Conservation (phyloP, 37 sponge, comb jelly and placozoan species). For the Theonella swinhoei region DNA sequence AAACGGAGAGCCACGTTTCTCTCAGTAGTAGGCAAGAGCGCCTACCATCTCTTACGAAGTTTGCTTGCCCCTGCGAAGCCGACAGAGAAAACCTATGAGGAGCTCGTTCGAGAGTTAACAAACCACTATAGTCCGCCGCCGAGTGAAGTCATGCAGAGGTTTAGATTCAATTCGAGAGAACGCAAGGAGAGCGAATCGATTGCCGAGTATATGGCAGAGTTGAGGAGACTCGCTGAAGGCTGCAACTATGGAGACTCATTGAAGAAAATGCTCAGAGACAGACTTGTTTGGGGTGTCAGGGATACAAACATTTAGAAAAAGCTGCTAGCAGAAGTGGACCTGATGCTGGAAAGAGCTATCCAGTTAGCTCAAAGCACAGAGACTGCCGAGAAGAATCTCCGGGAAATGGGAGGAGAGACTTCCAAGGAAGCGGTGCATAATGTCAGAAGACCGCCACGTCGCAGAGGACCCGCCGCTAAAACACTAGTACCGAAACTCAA, state of each 20-base stretch:
- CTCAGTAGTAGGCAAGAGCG: not conserved
- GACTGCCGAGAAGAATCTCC: constrained; percentile 16
- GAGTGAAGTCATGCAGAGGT: constrained; percentile 15
- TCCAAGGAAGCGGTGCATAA: too few species aligned
- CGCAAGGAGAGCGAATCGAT: constrained; percentile 32
- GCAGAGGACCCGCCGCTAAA: too few species aligned
- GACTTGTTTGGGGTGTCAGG: constrained; percentile 37
- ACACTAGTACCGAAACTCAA: not conserved
- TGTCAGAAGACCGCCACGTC: too few species aligned
- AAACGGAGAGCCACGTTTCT: not conserved
- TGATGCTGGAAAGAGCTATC: constrained; percentile 18
- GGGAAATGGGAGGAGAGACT: not conserved
- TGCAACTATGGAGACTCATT: constrained; percentile 28
- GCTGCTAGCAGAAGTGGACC: constrained; percentile 7
- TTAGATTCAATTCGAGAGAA: constrained; percentile 25
- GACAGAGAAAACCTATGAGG: constrained; percentile 36
- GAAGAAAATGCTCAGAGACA: constrained; percentile 31
- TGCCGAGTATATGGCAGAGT: constrained; percentile 27
- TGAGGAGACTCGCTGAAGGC: constrained; percentile 7
- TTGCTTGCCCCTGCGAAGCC: constrained; percentile 22
- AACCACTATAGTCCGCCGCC: constrained; percentile 26
- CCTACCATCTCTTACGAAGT: constrained; percentile 12
- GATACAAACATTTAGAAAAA: not conserved
- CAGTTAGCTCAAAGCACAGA: constrained; percentile 16
- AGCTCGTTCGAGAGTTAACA: constrained; percentile 6